phyloP scores from a whole-genome alignment of 2,797 vertebrate genomes.

The Rousettus madagascariensis region DNA sequence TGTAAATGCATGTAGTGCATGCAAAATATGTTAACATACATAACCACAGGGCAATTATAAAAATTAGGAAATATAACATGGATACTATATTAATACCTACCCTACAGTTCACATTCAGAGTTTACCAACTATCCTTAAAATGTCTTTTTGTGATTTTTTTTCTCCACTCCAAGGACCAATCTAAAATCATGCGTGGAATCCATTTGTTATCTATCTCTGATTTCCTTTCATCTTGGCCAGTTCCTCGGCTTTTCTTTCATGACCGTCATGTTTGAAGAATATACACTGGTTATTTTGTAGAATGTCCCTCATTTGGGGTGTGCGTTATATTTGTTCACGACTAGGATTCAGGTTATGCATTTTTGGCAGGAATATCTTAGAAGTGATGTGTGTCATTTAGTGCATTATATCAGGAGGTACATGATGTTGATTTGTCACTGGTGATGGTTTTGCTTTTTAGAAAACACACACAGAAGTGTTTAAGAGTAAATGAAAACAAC shows the following conservation, averaged over 20 bases:
- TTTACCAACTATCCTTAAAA: neutral
- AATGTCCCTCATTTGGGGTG: neutral
- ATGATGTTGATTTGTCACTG: neutral
- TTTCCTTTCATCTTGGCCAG: neutral
- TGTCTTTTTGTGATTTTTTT: neutral
- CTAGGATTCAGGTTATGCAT: neutral
- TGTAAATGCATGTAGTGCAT: neutral
- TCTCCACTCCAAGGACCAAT: neutral
- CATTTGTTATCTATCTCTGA: neutral
- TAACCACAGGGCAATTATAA: neutral
- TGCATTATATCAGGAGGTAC: neutral
- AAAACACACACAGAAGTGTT: neutral
- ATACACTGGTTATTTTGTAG: neutral
- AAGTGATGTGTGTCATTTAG: neutral
- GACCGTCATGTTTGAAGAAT: neutral
- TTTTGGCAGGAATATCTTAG: neutral
- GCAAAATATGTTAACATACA: neutral
- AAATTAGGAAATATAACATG: slow-evolving; percentile 13
- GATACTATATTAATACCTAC: neutral
- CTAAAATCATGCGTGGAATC: neutral
- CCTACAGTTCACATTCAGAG: neutral
- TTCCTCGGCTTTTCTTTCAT: neutral
- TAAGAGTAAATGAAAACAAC: neutral
- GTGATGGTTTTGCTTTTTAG: slow-evolving; percentile 15
- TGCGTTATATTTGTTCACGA: neutral